Evolutionary conservation across 2,797 vertebrate species (phyloP), one percentile per base, ranked within the genome.

Genomic region (Podarcis lilfordi): DNA sequence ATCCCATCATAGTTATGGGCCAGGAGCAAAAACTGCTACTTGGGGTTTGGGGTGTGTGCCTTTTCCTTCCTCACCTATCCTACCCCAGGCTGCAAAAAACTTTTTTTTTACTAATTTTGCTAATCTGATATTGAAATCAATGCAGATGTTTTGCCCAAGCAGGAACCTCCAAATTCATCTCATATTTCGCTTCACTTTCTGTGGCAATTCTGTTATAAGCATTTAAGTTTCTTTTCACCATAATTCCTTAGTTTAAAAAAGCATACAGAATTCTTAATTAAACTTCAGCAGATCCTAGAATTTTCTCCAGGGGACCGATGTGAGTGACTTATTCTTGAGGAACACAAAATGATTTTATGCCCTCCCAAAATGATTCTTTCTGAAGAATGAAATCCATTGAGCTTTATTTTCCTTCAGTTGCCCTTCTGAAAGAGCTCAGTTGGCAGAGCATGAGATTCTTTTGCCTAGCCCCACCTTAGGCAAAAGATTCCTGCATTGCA

Each of bases 331-430:
- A 32, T 64, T 37, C 10, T 27, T 23, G 23, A 32, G 5, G 25
- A n/a, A 79, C 77, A 15, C 2, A 74, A 35, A 23, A 19, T 74
- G 72, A 59, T 29, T 15, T 27, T 50, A 15, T 89, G 79, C 0
- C 0, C 86, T 37, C n/a, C 32, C 71, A 72, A 15, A 50, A 50
- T 9, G 1, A 29, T 80, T 93, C 27, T 80, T 29, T 29, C 78
- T 23, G 81, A 29, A 86, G 19, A 84, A 11, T 13, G 83, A 93
- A 87, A 75, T 0, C 32, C 84, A 6, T 71, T 66, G 89, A 77
- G 69, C 59, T 87, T 43, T 0, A 82, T 88, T 19, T 92, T 83
- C 45, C 76, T 80, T 91, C 74, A 88, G 68, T 55, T 86, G 77
- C 91, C 85, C 76, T 90, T 83, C 11, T 50, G 50, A 50, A 50